Evolutionary conservation across 2,797 vertebrate species (phyloP), one percentile per base, ranked within the genome.

Genomic region (Craterocephalus amniculus): DNA sequence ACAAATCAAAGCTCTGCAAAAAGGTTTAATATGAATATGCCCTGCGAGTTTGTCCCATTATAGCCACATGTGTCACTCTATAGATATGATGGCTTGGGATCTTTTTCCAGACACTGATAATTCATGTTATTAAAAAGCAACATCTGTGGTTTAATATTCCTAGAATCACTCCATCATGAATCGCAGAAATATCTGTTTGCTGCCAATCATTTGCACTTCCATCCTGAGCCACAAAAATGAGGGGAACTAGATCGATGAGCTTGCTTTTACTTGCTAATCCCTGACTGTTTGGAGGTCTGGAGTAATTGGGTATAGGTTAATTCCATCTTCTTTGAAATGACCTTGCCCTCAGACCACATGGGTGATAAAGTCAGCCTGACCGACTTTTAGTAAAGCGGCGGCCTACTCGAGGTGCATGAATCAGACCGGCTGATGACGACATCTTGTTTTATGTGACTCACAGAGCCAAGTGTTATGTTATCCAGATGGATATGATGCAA

Each of bases 401-500:
- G 60, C 58, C 55, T 35, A 71, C 65, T 77, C 4, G 18, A 77
- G 78, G 67, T 75, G 66, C 54, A 61, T 86, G 76, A 89, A 81
- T 90, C 85, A 88, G 64, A 67, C 35, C 2, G 56, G 58, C 74
- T 83, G 72, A 68, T 88, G 80, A 87, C 75, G 84, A 82, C 80
- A 78, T 79, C 72, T 38, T 72, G 55, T 80, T 85, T 80, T 76
- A 57, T 76, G 72, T 86, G 89, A 87, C 84, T 88, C 86, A 87
- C 76, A 54, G 67, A 75, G 61, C 80, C 79, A 56, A 29, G 40
- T 51, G 76, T 93, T 93, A 94, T 93, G 92, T 92, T 93, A 94
- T 85, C 67, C 48, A 82, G 85, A 89, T 80, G 70, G 85, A 87
- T 87, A 76, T 85, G 85, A 92, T 83, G 84, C 88, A 89, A 84